Percentiles rank a stretch among this genome's conserved stretches.
Evolutionary conservation across 2,888 invertebrate species (phyloP).

Genomic region (Erynnis tages): DNA sequence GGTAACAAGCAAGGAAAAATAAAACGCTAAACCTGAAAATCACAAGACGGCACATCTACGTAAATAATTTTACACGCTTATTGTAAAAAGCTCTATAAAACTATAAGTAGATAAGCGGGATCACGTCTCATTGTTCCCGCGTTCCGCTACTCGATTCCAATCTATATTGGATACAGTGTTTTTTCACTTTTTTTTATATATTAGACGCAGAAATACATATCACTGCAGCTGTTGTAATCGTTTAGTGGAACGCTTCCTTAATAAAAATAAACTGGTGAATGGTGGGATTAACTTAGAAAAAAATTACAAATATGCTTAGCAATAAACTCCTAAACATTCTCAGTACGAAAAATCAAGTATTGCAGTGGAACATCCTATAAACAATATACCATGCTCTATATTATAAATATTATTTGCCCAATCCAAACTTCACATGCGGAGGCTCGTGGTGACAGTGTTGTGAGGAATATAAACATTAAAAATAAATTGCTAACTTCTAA

Average conservation of each 20-base stretch:
- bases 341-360: conserved; percentile 2
- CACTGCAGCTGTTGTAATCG: not conserved
- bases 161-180: not conserved
- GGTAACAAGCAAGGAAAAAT: conserved; percentile 19
- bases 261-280: conserved; percentile 14
- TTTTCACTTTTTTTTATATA: not conserved
- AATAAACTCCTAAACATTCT: conserved; percentile 11
- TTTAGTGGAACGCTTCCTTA: not conserved
- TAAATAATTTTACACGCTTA: conserved; percentile 26
- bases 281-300: conserved; percentile 4
- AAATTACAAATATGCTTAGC: conserved; percentile 10
- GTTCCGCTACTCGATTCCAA: not conserved
- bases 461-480: conserved; percentile 8
- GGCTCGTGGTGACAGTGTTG: conserved; percentile 10
- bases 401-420: conserved; percentile 10
- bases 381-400: conserved; percentile 22
- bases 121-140: conserved; percentile 7
- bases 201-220: not conserved
- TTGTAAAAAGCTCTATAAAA: conserved; percentile 21
- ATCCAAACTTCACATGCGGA: conserved; percentile 23
- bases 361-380: conserved; percentile 18
- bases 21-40: conserved; percentile 30
- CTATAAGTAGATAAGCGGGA: conserved; percentile 16
- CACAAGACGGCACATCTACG: conserved; percentile 32
- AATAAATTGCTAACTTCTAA: conserved; percentile 1